Base-by-base conservation (phyloP, 2,888 invertebrate species). In the Tetragnatha montana region DNA sequence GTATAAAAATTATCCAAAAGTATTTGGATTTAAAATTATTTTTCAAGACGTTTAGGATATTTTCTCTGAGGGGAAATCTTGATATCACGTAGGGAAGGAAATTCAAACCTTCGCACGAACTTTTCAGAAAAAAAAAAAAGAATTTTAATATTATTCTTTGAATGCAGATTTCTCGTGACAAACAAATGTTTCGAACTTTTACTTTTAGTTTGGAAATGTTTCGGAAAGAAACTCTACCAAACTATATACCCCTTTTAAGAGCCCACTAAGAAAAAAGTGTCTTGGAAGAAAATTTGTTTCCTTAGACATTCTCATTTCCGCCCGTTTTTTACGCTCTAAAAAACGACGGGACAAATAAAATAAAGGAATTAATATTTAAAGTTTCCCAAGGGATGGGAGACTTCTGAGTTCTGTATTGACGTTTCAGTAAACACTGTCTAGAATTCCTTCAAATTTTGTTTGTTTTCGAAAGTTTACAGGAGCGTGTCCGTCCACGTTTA, bases 311-410 rank as follows among this genome's bases (percentile, higher is more conserved):
- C 75, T 84, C 84, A 84, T 84, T 84, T 75, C 84, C 84, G 84
- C 70, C 76, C 49, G 49, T 76, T 84, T 70, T 68, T 14, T 75
- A 60, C 22, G 17, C 70, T 8, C 14, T 50, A n/a, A 19, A 69
- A 84, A 76, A 84, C n/a, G n/a, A 84, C 12, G 14, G 49, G 21
- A 60, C 73, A 82, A 74, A 82, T 51, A 71, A 74, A 50, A 82
- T 82, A 82, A 82, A 82, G 17, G 60, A 69, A 84, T 84, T 84
- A 84, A 84, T 84, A 84, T 84, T 84, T 84, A 76, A 84, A 84
- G 76, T 84, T 84, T 84, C 17, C 76, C 19, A 47, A 12, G 49
- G 68, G 22, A 84, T 69, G 76, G 35, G 35, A 35, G 35, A 76
- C 76, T 35, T 69, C 50, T 84, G 69, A 68, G 69, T 76, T 19